Evolutionary conservation across 1,140 invertebrate species (phyloP).

Genomic region (Rhopalosiphum maidis): DNA sequence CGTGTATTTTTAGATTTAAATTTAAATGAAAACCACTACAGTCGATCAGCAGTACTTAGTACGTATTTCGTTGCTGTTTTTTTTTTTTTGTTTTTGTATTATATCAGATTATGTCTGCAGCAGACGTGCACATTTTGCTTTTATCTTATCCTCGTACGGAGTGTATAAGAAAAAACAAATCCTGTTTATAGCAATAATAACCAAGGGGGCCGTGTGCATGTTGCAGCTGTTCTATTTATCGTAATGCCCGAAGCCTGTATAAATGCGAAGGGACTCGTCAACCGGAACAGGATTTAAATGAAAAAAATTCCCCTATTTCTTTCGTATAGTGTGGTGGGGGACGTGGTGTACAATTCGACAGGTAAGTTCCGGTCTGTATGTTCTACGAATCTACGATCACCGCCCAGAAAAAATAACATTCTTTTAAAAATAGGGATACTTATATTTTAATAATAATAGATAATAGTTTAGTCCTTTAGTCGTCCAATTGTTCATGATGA

Average conservation of each 20-base stretch:
- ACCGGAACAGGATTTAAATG: conserved; percentile 55
- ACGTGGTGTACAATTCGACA: not conserved
- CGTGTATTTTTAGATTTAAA: not conserved
- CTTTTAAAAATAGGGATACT: not conserved
- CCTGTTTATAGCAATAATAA: conserved; percentile 44
- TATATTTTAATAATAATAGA: not conserved
- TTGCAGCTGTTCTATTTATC: conserved; percentile 51
- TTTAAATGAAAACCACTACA: not conserved
- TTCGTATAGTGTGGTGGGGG: no score
- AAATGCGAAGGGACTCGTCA: conserved; percentile 41
- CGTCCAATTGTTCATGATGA: not conserved
- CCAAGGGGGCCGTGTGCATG: conserved; percentile 18
- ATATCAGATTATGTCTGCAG: not conserved
- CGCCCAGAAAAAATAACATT: not conserved
- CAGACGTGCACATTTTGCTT: conserved; percentile 30
- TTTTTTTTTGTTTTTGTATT: not conserved
- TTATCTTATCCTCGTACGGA: conserved; percentile 28
- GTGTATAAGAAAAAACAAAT: conserved; percentile 46
- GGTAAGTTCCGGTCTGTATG: conserved; percentile 51
- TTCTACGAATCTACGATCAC: not conserved
- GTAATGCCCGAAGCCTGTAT: conserved; percentile 28
- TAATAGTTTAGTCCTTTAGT: not conserved
- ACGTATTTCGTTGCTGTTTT: not conserved
- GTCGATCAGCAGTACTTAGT: not conserved
- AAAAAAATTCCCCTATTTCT: conserved; percentile 23